A percentile compares a stretch with the other conserved stretches of the same genome.
Conservation (phyloP, 2,113 vertebrate genomes). For the Suricata suricatta region DNA sequence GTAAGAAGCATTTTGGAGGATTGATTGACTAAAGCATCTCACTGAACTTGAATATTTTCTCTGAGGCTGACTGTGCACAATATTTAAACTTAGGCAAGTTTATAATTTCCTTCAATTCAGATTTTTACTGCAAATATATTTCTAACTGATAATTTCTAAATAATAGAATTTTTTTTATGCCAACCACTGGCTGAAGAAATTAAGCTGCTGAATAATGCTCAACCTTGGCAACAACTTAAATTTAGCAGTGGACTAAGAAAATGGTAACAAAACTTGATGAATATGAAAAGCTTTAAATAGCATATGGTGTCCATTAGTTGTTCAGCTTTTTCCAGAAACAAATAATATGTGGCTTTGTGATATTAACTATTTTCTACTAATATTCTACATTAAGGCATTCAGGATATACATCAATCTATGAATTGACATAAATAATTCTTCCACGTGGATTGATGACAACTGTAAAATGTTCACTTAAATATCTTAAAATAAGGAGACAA, state of each 20-base stretch:
- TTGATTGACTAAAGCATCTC: background rate
- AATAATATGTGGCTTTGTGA: background rate
- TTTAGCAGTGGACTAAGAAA: background rate
- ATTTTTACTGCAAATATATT: background rate
- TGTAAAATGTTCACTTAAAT: background rate
- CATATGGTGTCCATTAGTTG: background rate
- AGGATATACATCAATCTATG: background rate
- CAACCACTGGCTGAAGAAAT: background rate
- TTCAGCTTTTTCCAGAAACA: background rate
- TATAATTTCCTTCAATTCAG: background rate
- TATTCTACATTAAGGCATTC: background rate
- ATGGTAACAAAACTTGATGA: background rate
- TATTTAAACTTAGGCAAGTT: background rate
- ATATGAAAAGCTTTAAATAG: background rate
- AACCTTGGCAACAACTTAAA: background rate
- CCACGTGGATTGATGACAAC: background rate
- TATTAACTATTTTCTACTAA: background rate
- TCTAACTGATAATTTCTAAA: background rate
- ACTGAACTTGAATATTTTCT: background rate
- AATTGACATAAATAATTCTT: background rate
- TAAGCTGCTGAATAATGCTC: background rate
- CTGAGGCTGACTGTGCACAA: background rate
- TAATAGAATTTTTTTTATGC: background rate
- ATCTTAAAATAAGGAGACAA: conserved; percentile 8
- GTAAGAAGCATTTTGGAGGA: background rate